Evolutionary conservation across 2,888 invertebrate genomes (phyloP), one percentile per base, ranked within the genome.

Genomic region (Pterobdella sp.): DNA sequence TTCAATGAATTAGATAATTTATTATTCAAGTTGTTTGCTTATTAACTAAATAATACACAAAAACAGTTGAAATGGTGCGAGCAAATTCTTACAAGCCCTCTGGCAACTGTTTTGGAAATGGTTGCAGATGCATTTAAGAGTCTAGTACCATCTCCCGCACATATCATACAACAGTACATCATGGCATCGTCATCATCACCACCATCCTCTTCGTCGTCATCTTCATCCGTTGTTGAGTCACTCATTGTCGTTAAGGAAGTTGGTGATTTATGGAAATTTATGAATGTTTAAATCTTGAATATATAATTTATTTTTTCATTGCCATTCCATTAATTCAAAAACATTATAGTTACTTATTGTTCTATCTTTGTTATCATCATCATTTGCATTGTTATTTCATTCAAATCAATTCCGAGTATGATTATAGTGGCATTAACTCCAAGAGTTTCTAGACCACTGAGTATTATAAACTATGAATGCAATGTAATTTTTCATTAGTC

Each of bases 21-120:
- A n/a, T n/a, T n/a, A n/a, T n/a, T n/a, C n/a, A n/a, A n/a, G n/a
- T n/a, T n/a, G n/a, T n/a, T n/a, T n/a, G n/a, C n/a, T n/a, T n/a
- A n/a, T n/a, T n/a, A n/a, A n/a, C n/a, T n/a, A n/a, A n/a, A n/a
- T n/a, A n/a, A n/a, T n/a, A n/a, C n/a, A n/a, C n/a, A n/a, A n/a
- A 4, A 14, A 22, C 60, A 56, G 60, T 26, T 56, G 3, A 56
- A n/a, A 22, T 56, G 60, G 60, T 26, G 60, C n/a, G 60, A 56
- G 60, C 60, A 56, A 3, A 26, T 56, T 22, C 26, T 56, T n/a
- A 26, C 4, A 26, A 56, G n/a, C 14, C 60, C 60, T 56, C 60
- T 56, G n/a, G 4, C 60, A 26, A 56, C 60, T 26, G 60, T 56
- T n/a, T 56, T 56, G n/a, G 60, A 56, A 56, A 56, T 56, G 60